Evolutionary conservation across 2,113 vertebrate genomes (phyloP).

Genomic region (Camelus bactrianus): DNA sequence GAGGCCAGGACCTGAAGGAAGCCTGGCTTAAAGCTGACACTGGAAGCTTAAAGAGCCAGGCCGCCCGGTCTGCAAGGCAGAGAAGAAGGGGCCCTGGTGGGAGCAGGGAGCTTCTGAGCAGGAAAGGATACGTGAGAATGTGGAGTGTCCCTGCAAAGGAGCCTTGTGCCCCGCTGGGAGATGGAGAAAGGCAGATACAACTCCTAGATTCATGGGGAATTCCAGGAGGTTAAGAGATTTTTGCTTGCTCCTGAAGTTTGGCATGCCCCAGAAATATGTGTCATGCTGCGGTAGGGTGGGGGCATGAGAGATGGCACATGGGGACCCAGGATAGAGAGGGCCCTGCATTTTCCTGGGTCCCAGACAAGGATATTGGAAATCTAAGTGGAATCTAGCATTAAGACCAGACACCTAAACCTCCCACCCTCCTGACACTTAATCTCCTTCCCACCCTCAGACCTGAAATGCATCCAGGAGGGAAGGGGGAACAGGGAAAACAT

Average conservation of each 20-base stretch:
- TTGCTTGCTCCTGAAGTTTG: neutral
- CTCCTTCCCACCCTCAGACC: neutral
- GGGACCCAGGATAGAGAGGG: neutral
- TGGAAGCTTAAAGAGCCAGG: neutral
- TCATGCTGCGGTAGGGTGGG: neutral
- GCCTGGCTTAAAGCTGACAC: neutral
- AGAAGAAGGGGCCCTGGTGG: neutral
- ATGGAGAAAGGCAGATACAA: neutral
- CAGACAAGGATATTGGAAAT: neutral
- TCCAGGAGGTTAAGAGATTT: neutral
- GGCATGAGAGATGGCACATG: fast-evolving
- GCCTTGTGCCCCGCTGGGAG: neutral
- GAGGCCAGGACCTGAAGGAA: neutral
- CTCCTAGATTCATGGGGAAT: neutral
- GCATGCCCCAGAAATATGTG: neutral
- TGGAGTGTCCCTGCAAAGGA: neutral
- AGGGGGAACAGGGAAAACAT: neutral
- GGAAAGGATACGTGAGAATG: neutral
- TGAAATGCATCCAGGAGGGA: neutral
- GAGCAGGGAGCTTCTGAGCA: neutral
- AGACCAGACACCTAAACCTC: neutral
- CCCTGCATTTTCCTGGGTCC: neutral
- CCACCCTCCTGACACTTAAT: no score
- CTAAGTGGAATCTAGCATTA: neutral
- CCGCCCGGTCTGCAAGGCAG: neutral